Evolutionary conservation across 2,888 invertebrate species (phyloP), one percentile per base, ranked within the genome.

Genomic region (Matsumyia berberina): DNA sequence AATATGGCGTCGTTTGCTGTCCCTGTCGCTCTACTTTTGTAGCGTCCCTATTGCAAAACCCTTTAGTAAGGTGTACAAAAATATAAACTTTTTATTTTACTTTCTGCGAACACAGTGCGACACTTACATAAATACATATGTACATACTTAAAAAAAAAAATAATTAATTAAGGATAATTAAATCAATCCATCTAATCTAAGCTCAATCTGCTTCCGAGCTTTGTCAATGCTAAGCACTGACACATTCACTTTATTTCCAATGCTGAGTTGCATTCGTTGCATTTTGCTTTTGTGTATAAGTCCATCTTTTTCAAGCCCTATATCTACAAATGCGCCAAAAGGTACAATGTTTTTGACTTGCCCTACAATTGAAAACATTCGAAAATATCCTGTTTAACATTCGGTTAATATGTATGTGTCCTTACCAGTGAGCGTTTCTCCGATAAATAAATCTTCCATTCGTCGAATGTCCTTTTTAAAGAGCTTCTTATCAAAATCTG

Each of bases 291-390:
- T 92, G 87, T 95, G 96, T 83, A 96, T 94, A 11, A 97, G 92
- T 0, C 95, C 96, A 89, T 94, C 93, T 51, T 91, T 93, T 17
- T 95, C 95, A 0, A 96, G 94, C 0, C 97, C 96, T 86, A 96
- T 94, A 90, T 98, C 98, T 0, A 98, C 96, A 91, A 98, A 98
- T 64, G 96, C 95, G 0, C 98, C 98, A 91, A 98, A 98, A 85
- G 96, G 95, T 0, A 97, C 97, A 0, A 96, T 95, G 91, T 98
- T 98, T 15, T 93, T 94, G 0, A 98, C 95, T 3, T 95, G 94
- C 11, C 98, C 97, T 94, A 87, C 3, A 91, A 86, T 2, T 7
- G 12, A 6, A 24, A 67, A 35, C 5, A n/a, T 44, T 33, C 11
- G 5, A 15, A 60, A 2, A 24, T 24, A 17, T 6, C 12, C n/a